Base-by-base conservation (phyloP, 2,113 vertebrate species). In the Heterochromis multidens region DNA sequence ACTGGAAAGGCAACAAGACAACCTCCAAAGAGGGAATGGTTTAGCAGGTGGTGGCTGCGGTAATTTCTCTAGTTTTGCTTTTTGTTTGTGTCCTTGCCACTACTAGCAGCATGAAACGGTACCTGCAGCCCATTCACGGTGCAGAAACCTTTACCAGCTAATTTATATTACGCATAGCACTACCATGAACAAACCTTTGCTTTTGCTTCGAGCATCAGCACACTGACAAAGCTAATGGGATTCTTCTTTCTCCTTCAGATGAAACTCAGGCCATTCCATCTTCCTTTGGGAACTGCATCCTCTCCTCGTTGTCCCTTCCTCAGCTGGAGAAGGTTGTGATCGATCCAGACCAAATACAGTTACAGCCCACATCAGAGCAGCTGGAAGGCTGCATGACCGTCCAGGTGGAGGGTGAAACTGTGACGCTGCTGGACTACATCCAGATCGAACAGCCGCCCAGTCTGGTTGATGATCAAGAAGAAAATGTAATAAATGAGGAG, bases 201-300 rank as follows among this genome's bases (percentile, higher is more conserved):
- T 19, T 46, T 49, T 67, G 49, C 67, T 54, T 54, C 31, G 46
- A 21, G 27, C 70, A 54, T 54, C 49, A 27, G 5, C 46, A 31
- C 43, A n/a, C 5, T 52, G 43, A 12, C 25, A 6, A 58, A 57
- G 4, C 27, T 17, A 57, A 46, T 31, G 1, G 23, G 1, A 29
- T 49, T 57, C 16, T 31, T 46, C 2, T 43, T 88, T 89, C 40
- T 63, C 29, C 31, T 29, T 3, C 90, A 94, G 95, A 95, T 82
- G 94, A 95, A 37, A 61, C 86, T 58, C 94, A 92, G 27, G 81
- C 65, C 81, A 84, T 94, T 46, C 92, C 94, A 1, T 90, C 93
- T 1, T 94, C 94, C 35, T 93, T 94, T n/a, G 95, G 94, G 27
- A 95, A 95, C 40, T 95, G 93, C 92, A 95, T 95, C 89, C 91